Evolutionary conservation across 2,797 vertebrate species (phyloP).

Genomic region (Smutsia gigantea): DNA sequence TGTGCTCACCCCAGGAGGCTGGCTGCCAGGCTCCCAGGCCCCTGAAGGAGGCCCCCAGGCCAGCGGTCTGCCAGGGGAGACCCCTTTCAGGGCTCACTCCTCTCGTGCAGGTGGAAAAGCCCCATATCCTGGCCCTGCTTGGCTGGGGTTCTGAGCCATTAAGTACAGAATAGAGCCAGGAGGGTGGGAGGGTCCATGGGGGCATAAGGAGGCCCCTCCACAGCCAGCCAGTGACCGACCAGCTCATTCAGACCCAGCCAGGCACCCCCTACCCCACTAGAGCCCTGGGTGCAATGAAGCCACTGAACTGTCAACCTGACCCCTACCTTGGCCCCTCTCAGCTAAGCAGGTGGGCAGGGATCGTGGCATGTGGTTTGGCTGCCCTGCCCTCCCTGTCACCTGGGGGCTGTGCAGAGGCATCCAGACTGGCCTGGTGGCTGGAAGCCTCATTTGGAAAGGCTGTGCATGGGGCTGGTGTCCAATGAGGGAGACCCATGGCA

Average conservation of each 20-base stretch:
- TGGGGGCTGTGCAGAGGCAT: neutral
- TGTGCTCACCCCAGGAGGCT: neutral
- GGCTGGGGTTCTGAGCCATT: neutral
- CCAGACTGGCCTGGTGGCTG: neutral
- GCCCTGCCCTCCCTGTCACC: neutral
- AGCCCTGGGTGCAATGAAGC: neutral
- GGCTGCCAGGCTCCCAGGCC: neutral
- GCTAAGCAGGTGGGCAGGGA: neutral
- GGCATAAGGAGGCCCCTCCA: neutral
- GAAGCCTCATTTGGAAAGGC: neutral
- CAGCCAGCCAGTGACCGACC: neutral
- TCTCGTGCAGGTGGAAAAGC: conserved; percentile 21
- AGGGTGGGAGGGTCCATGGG: too few relatives aligned
- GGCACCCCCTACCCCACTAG: neutral
- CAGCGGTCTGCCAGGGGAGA: neutral
- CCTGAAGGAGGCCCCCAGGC: conserved; percentile 8
- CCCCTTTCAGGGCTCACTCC: neutral
- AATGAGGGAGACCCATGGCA: neutral
- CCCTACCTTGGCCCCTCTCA: neutral
- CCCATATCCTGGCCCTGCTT: neutral
- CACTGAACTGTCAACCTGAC: neutral
- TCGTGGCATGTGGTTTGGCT: neutral
- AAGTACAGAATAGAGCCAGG: neutral
- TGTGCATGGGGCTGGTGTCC: neutral
- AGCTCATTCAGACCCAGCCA: neutral